Conservation (phyloP, 2,797 vertebrate species). For the Malurus splendens region DNA sequence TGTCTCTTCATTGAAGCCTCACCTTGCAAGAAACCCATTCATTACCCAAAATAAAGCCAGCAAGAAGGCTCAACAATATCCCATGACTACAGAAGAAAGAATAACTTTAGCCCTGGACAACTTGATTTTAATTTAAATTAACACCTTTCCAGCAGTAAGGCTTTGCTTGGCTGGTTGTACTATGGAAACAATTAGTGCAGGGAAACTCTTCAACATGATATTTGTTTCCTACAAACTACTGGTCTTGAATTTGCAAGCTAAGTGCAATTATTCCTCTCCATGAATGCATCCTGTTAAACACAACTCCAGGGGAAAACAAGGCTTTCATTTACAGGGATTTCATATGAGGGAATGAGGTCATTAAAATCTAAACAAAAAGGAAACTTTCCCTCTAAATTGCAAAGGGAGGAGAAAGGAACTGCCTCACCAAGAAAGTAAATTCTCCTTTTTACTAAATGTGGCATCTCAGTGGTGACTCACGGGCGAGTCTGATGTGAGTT, state of each 20-base stretch:
- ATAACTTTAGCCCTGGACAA: neutral
- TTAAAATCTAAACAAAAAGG: slow-evolving; percentile 36
- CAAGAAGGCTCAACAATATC: neutral
- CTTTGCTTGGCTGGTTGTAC: neutral
- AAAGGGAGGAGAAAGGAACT: slow-evolving; percentile 30
- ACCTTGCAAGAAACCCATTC: neutral
- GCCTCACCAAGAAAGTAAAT: slow-evolving; percentile 4
- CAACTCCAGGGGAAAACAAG: slow-evolving; percentile 32
- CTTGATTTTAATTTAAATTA: neutral
- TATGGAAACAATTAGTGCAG: neutral
- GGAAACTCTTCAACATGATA: neutral
- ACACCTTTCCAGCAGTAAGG: neutral
- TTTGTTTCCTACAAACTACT: slow-evolving; percentile 9
- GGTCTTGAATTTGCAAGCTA: neutral
- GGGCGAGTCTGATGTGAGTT: neutral
- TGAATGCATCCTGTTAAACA: slow-evolving; percentile 7
- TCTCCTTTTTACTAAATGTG: neutral
- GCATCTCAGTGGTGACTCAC: neutral
- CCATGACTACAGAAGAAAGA: neutral
- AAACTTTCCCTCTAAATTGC: slow-evolving; percentile 24
- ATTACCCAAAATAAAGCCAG: neutral
- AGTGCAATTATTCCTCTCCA: neutral
- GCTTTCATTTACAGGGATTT: slow-evolving; percentile 40
- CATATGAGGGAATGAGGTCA: slow-evolving; percentile 49
- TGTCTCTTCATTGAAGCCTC: fast-evolving